phyloP scores from a whole-genome alignment of 2,113 vertebrate genomes.

The Rallus limicola region DNA sequence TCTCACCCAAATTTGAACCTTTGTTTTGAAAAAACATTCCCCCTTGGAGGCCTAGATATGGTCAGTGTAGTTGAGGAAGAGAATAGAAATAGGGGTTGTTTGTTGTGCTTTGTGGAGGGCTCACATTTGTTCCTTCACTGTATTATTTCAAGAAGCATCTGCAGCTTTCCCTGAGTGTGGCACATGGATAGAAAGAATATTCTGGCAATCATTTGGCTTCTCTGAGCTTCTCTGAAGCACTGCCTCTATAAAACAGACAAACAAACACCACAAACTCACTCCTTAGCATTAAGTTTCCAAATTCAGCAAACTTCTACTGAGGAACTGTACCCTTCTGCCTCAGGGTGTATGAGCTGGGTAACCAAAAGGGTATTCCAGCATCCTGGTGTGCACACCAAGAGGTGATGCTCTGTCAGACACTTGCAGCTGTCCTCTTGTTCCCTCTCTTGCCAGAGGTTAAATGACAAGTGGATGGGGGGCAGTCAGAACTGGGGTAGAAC shows the following conservation, averaged over 20 bases:
- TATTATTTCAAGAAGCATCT: neutral
- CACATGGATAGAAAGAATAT: neutral
- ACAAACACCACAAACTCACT: neutral
- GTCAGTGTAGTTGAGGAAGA: neutral
- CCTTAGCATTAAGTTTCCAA: neutral
- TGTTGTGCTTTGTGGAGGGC: neutral
- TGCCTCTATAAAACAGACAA: neutral
- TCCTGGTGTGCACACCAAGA: too few relatives aligned
- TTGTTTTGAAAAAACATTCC: neutral
- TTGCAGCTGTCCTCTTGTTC: neutral
- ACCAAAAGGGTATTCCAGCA: neutral
- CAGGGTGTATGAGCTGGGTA: neutral
- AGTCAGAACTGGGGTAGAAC: neutral
- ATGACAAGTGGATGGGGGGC: neutral
- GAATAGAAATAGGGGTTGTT: neutral
- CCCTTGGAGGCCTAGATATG: neutral
- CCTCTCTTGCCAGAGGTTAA: neutral
- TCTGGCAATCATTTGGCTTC: neutral
- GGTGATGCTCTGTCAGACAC: neutral
- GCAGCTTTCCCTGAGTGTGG: neutral
- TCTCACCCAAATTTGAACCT: neutral
- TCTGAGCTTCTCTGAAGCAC: neutral
- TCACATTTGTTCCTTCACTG: neutral
- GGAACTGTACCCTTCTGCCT: neutral
- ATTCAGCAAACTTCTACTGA: neutral